Conservation (phyloP, 2,888 invertebrate species). For the Amblyjoppa fuscipennis region DNA sequence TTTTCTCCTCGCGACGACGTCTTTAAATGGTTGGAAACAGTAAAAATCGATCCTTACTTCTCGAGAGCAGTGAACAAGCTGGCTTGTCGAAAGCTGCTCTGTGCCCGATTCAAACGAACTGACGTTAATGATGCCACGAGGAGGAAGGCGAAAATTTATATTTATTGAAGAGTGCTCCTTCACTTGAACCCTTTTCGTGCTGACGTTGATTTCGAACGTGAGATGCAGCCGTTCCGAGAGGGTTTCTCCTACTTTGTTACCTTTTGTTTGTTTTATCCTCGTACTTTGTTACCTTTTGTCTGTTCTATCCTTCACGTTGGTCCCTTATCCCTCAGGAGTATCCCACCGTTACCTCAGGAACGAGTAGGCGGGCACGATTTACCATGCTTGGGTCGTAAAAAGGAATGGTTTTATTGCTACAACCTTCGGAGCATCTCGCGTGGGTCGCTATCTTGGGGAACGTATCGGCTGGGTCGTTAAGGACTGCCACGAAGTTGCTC, state of each 20-base stretch:
- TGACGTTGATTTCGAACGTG: constrained; percentile 40
- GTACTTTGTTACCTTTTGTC: neutral
- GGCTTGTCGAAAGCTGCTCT: too few relatives aligned
- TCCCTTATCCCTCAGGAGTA: constrained; percentile 8
- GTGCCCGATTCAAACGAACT: too few relatives aligned
- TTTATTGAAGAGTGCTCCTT: neutral
- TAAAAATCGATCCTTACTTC: too few relatives aligned
- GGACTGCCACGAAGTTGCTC: constrained; percentile 35
- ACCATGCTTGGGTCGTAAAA: constrained; percentile 48
- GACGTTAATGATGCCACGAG: too few relatives aligned
- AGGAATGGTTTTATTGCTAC: constrained; percentile 62
- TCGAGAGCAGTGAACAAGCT: too few relatives aligned
- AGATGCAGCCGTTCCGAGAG: constrained; percentile 1
- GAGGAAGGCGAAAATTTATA: too few relatives aligned
- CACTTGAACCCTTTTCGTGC: constrained; percentile 5
- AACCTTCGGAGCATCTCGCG: constrained; percentile 53
- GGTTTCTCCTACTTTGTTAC: constrained; percentile 16
- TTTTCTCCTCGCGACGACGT: neutral
- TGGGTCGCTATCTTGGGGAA: constrained; percentile 39
- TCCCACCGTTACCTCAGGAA: constrained; percentile 23
- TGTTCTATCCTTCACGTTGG: constrained; percentile 14
- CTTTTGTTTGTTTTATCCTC: constrained; percentile 2
- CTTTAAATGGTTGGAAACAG: too few relatives aligned
- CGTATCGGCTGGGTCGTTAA: constrained; percentile 33
- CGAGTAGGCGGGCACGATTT: constrained; percentile 27